These are phyloP conservation scores for Porites evermanni DNA, from an alignment of 92 coral and sea anemone species.

Conservation along the genomic window DNA sequence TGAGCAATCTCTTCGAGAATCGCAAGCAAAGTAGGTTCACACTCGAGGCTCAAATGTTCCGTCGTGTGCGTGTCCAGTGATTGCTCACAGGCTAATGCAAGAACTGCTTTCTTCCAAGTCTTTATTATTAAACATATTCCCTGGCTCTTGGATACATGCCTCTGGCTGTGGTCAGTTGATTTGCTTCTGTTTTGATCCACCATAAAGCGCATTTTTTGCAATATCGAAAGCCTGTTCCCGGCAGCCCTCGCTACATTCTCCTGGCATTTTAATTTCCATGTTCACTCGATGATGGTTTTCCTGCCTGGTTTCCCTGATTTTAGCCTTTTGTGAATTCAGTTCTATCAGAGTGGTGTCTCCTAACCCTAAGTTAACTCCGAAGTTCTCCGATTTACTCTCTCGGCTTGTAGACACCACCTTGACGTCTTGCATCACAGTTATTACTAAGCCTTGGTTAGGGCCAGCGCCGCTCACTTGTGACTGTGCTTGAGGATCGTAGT, in stretches of 20 bases:
- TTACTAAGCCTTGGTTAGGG: constrained; percentile 32
- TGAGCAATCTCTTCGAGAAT: too few species aligned
- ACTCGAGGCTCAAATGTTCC: too few species aligned
- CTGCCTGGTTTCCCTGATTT: constrained; percentile 11
- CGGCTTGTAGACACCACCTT: not conserved
- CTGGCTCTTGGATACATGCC: not conserved
- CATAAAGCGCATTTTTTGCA: constrained; percentile 18
- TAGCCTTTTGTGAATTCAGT: constrained; percentile 3
- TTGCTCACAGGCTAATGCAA: too few species aligned
- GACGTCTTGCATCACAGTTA: constrained; percentile 50
- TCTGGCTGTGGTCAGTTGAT: not conserved
- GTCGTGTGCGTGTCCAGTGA: too few species aligned
- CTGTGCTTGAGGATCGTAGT: constrained; percentile 12
- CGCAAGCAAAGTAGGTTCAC: too few species aligned
- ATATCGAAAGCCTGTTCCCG: constrained; percentile 2
- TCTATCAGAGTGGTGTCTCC: not conserved
- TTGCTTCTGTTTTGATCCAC: constrained; percentile 18
- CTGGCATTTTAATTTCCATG: not conserved
- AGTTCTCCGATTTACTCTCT: constrained; percentile 22
- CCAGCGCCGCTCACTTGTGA: not conserved
- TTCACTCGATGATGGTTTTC: not conserved
- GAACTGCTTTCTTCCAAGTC: too few species aligned
- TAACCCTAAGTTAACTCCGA: constrained; percentile 1
- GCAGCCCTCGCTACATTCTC: constrained; percentile 12
- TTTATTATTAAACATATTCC: too few species aligned